A percentile compares a stretch with the other conserved stretches of the same genome.
These are phyloP conservation scores for Stratiomys singularior DNA, from an alignment of 2,888 invertebrate species.

Conservation along the genomic window DNA sequence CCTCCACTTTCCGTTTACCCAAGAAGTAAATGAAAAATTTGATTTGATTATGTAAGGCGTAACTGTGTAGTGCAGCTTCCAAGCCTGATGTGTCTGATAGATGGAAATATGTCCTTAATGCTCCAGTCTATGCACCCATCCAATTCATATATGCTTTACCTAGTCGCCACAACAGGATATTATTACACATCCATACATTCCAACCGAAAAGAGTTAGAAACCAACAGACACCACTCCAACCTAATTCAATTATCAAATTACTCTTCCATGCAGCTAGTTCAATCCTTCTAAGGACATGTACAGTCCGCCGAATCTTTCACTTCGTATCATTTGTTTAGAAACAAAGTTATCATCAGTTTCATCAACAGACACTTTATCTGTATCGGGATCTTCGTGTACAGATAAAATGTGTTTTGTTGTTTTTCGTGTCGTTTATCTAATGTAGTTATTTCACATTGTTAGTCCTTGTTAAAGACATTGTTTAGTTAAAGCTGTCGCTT, in stretches of 20 bases:
- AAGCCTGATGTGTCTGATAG: background rate
- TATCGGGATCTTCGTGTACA: background rate
- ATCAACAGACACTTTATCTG: no score
- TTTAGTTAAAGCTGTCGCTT: no score
- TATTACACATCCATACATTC: no score
- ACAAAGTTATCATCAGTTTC: no score
- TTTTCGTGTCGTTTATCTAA: background rate
- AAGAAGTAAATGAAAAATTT: background rate
- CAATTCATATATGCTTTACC: background rate
- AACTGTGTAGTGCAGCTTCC: background rate
- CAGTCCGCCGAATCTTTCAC: background rate
- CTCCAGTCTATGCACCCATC: no score
- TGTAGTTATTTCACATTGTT: no score
- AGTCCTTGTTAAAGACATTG: no score
- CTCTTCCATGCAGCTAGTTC: constrained; percentile 29
- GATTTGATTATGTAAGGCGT: background rate
- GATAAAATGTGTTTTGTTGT: background rate
- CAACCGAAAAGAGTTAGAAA: background rate
- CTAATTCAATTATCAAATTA: constrained; percentile 33
- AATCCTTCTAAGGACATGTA: background rate
- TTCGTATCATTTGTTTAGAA: background rate
- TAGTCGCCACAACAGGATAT: background rate
- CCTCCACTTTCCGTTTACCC: no score
- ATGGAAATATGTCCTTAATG: background rate
- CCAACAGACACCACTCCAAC: background rate